Conservation (phyloP, 2,113 vertebrate species). For the Ophiodon elongatus region DNA sequence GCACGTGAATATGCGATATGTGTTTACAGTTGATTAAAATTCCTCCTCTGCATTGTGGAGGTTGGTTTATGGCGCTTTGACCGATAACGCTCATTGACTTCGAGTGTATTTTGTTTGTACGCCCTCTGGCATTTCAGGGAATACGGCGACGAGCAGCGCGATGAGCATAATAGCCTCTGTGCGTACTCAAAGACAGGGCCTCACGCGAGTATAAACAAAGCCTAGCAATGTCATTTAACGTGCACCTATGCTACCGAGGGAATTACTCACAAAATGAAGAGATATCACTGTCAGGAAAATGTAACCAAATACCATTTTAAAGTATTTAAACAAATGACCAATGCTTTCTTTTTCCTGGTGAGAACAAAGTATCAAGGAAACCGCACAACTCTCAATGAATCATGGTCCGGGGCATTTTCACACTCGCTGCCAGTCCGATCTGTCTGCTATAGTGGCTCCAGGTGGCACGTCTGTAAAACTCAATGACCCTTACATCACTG, state of each 20-base stretch:
- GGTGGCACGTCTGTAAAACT: constrained; percentile 65
- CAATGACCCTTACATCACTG: constrained; percentile 62
- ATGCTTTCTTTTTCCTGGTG: constrained; percentile 2
- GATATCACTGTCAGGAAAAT: constrained; percentile 12
- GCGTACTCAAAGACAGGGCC: background rate
- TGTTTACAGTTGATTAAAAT: background rate
- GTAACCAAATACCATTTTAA: background rate
- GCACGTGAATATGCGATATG: no score
- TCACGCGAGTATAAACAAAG: background rate
- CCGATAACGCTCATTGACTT: background rate
- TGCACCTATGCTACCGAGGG: background rate
- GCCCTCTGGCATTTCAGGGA: background rate
- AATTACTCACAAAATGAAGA: background rate
- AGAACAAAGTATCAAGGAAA: background rate
- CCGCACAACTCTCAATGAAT: constrained; percentile 16
- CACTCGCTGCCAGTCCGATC: constrained; percentile 32
- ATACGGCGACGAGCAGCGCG: background rate
- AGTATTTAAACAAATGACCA: background rate
- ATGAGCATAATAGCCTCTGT: background rate
- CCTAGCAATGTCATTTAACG: background rate
- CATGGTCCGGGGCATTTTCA: constrained; percentile 36
- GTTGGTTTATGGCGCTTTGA: background rate
- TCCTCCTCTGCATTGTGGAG: background rate
- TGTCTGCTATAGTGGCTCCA: constrained; percentile 65
- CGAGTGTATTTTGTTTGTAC: background rate